Percentiles rank a stretch among this genome's conserved stretches.
phyloP scores from a whole-genome alignment of 2,888 invertebrate genomes.

The Caenorhabditis imperialis region DNA sequence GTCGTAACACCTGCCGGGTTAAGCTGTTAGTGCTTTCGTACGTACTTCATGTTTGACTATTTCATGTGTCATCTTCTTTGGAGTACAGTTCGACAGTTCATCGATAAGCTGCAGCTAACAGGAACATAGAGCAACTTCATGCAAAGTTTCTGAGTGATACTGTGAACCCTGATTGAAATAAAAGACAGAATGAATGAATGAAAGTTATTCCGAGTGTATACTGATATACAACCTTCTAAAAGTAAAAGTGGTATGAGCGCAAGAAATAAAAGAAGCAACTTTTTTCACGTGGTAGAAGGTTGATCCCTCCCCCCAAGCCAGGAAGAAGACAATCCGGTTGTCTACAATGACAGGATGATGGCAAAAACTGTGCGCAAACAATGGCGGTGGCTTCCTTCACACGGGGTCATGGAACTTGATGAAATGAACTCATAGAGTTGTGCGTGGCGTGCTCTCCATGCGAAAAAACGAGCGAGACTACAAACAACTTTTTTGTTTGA shows the following conservation, averaged over 20 bases:
- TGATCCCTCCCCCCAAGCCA: slow-evolving; percentile 36
- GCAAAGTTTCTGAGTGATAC: too few relatives aligned
- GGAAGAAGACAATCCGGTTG: slow-evolving; percentile 42
- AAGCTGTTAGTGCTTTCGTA: slow-evolving; percentile 17
- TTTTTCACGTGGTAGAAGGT: slow-evolving; percentile 44
- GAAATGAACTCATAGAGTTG: slow-evolving; percentile 29
- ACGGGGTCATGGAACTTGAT: slow-evolving; percentile 49
- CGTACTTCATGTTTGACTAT: slow-evolving; percentile 17
- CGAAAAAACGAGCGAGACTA: too few relatives aligned
- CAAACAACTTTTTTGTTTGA: slow-evolving; percentile 37
- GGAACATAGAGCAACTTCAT: too few relatives aligned
- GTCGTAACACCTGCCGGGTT: slow-evolving; percentile 35
- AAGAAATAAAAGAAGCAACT: slow-evolving; percentile 45
- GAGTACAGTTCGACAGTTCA: too few relatives aligned
- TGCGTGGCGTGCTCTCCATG: too few relatives aligned
- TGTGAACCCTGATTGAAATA: too few relatives aligned
- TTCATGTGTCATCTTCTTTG: slow-evolving; percentile 35
- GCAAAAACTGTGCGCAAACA: slow-evolving; percentile 51
- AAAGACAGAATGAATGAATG: too few relatives aligned
- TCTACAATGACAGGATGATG: slow-evolving; percentile 49
- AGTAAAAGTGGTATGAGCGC: slow-evolving; percentile 46
- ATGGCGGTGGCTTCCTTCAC: slow-evolving; percentile 9
- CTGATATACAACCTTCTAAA: background rate
- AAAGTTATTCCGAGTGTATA: too few relatives aligned
- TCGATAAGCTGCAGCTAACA: too few relatives aligned